Percentiles rank a stretch among this genome's conserved stretches.
phyloP scores from a whole-genome alignment of 2,113 vertebrate genomes.

The Grammomys surdaster region DNA sequence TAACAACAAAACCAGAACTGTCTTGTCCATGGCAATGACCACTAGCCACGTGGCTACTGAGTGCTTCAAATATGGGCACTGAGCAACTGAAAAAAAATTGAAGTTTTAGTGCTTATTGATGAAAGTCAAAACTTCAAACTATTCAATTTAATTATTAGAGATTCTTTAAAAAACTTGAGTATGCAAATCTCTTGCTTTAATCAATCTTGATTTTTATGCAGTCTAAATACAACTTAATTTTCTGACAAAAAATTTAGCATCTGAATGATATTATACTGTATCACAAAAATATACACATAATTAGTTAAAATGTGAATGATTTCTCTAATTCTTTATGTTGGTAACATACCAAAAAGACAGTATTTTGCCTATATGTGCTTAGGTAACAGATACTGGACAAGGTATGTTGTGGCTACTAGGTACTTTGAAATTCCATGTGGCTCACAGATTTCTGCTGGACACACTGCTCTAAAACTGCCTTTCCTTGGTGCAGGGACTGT shows the following conservation, averaged over 20 bases:
- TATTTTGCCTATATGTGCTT: constrained; percentile 33
- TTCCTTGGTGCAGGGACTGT: neutral
- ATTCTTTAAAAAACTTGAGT: neutral
- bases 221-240: constrained; percentile 31
- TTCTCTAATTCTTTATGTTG: constrained; percentile 41
- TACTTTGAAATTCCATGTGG: neutral
- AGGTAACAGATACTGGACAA: neutral
- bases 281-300: constrained; percentile 25
- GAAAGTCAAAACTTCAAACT: neutral
- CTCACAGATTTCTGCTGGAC: neutral
- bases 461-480: neutral
- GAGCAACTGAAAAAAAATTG: constrained; percentile 14
- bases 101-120: constrained; percentile 14
- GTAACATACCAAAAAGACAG: constrained; percentile 50
- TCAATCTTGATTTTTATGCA: constrained; percentile 41
- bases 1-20: neutral
- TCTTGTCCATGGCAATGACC: neutral
- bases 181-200: neutral
- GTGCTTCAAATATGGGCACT: neutral
- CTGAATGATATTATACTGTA: constrained; percentile 9
- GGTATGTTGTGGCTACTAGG: neutral
- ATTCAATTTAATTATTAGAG: constrained; percentile 21
- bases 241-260: constrained; percentile 16
- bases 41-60: neutral
- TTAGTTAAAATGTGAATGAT: constrained; percentile 33